Evolutionary conservation across 2,888 invertebrate species (phyloP), one percentile per base, ranked within the genome.

Genomic region (Papilio demoleus): DNA sequence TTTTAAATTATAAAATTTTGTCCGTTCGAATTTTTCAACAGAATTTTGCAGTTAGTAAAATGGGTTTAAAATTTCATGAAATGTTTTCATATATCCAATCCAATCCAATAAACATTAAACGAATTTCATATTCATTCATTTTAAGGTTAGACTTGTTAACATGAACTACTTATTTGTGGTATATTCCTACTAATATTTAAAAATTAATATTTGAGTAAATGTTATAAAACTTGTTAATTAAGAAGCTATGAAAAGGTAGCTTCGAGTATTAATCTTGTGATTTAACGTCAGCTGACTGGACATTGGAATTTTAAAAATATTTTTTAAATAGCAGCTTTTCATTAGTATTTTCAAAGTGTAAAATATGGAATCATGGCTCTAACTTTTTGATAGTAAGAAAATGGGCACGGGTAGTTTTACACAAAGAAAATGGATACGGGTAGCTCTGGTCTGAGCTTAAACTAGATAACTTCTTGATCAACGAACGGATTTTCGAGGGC

Each of bases 111-210:
- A 64, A 70, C 70, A 70, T 71, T 68, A 71, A 71, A 74, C 63
- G 70, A 71, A 67, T 70, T 71, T 65, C 17, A 65, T 67, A 67
- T 67, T 71, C 70, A 74, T 74, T 71, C 68, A 71, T 71, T 67
- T 63, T 47, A 59, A 61, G 70, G 71, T 67, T 62, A 66, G 24
- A 27, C 56, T 53, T 70, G 65, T 70, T 67, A 66, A 69, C 27
- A 53, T 53, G 40, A 17, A 53, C 17, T 17, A 12, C 36, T 19
- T 22, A 24, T 40, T 64, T 64, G 64, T 24, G 22, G 60, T 31
- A 31, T 4, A 31, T 31, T 4, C 31, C 6, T 6, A 56, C 14
- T 9, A 17, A 56, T 31, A 17, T 4, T 22, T n/a, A n/a, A 0
- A 53, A 53, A 53, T 4, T 27, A 53, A 56, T 56, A 31, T 31